Percentiles rank a stretch among this genome's conserved stretches.
These are phyloP conservation scores for Equus przewalskii DNA, from an alignment of 2,113 vertebrate genomes.

Conservation along the genomic window DNA sequence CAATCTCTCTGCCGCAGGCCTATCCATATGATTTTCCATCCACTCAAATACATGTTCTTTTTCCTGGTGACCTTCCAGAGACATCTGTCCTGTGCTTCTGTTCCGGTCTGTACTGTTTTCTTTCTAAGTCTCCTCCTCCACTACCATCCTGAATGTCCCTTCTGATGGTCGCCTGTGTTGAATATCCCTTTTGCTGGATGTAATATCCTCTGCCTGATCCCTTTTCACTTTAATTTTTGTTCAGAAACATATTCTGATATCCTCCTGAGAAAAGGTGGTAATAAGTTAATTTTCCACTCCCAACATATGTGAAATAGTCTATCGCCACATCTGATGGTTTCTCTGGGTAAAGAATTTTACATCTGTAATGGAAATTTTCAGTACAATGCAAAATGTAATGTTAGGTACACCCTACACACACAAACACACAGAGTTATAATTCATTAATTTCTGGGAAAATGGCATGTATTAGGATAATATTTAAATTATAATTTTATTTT, in stretches of 20 bases:
- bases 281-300: not conserved
- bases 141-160: not conserved
- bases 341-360: not conserved
- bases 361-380: not conserved
- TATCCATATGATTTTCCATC: not conserved
- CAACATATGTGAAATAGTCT: not conserved
- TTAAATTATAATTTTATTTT: not conserved
- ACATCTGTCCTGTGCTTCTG: not conserved
- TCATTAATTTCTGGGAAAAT: not conserved
- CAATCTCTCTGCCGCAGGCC: not conserved
- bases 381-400: not conserved
- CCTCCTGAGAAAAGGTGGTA: not conserved
- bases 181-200: not conserved
- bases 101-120: not conserved
- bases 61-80: not conserved
- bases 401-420: not conserved
- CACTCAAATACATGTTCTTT: not conserved
- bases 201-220: not conserved
- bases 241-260: not conserved
- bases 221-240: not conserved
- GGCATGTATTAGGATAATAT: not conserved
- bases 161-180: not conserved
- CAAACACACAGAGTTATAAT: not conserved
- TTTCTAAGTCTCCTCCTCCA: too few species aligned
- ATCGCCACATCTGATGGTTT: not conserved